phyloP scores from a whole-genome alignment of 1,140 invertebrate genomes.

The Adoxophyes honmai region DNA sequence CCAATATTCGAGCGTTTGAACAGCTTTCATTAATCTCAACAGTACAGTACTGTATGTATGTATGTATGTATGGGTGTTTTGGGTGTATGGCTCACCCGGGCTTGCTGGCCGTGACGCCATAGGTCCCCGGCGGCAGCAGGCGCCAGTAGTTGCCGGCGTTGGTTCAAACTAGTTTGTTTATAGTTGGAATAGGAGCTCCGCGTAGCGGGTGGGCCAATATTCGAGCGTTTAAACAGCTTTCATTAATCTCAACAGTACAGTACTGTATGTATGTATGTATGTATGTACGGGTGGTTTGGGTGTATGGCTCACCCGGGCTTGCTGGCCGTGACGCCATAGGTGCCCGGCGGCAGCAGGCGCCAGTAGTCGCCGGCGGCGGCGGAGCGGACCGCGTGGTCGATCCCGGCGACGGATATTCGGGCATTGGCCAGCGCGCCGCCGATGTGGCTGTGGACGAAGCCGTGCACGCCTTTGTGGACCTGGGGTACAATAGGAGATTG shows the following conservation, averaged over 20 bases:
- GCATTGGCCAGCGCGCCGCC: conserved; percentile 85
- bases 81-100: conserved; percentile 75
- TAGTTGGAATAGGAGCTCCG: too few species aligned
- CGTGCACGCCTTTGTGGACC: conserved; percentile 93
- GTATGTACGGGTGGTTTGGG: too few species aligned
- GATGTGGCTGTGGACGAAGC: conserved; percentile 89
- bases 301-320: conserved; percentile 78
- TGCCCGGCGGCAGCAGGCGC: conserved; percentile 92
- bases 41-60: too few species aligned
- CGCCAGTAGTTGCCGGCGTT: conserved; percentile 54
- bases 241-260: too few species aligned
- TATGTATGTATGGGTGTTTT: too few species aligned
- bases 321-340: conserved; percentile 88
- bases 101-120: conserved; percentile 87
- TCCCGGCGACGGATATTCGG: conserved; percentile 84
- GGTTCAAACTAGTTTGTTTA: too few species aligned
- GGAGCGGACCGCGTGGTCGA: conserved; percentile 84
- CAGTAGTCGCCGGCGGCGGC: conserved; percentile 93
- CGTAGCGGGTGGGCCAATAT: too few species aligned
- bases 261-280: too few species aligned
- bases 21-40: too few species aligned
- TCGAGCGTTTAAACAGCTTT: too few species aligned
- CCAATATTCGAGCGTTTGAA: too few species aligned
- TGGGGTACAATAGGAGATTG: conserved; percentile 57
- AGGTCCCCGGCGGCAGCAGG: conserved; percentile 90